Base-by-base conservation (phyloP, 2,888 invertebrate genomes). In the Cephus rjabovi region DNA sequence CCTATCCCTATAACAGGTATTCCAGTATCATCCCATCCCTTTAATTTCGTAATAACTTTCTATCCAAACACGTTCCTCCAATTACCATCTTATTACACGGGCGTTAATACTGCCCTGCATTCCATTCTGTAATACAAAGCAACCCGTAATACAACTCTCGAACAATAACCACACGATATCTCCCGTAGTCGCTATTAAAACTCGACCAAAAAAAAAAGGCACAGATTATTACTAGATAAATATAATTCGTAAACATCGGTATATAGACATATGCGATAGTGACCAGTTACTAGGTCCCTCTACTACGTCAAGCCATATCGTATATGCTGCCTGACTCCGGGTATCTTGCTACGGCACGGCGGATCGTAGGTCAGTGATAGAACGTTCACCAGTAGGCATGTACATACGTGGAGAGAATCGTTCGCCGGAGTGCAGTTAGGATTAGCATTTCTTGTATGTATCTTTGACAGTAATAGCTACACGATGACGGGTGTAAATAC, bases 211-310 rank as follows among this genome's bases (percentile, higher is more conserved):
- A 23, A 56, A 56, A 23, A 56, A 56, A 56, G 23, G 9, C 23
- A 56, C 23, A 23, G 9, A 56, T 56, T 9, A 56, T 56, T 23
- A 23, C 56, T 1, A 23, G 23, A 56, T 6, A 56, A 23, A 56
- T 56, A 23, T 56, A 23, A 23, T 56, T 56, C 81, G 80, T 82
- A 83, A 82, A 86, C 82, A 84, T 83, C 81, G 77, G 76, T 77
- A 77, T 77, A 77, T 34, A 78, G 69, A 77, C 79, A 79, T 80
- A 84, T 80, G 87, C 85, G 86, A 86, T 86, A 87, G 83, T 83
- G 81, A 75, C 77, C 76, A 77, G 75, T 69, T 81, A 56, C 23
- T 56, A 56, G 56, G 56, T 23, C 23, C 56, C 23, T 56, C 1
- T 56, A 56, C 56, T 23, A 9, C 15, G 2, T 56, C 23, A 56